A percentile compares a stretch with the other conserved stretches of the same genome.
Conservation (phyloP, 1,140 invertebrate species). For the Lordiphosa collinella region DNA sequence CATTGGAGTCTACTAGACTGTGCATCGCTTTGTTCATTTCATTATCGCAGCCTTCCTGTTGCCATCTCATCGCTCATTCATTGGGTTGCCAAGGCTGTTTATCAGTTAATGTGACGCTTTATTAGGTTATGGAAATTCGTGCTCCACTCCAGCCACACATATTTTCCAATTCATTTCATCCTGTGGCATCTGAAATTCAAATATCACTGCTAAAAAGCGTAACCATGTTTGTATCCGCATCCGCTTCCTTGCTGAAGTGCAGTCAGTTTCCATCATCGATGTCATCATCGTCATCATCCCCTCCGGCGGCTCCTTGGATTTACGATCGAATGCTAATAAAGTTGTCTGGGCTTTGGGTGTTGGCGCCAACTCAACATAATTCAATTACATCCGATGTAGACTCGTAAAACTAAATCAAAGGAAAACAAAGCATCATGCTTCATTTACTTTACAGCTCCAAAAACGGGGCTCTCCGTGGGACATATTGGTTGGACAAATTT, state of each 20-base stretch:
- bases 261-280: conserved; percentile 8
- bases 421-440: conserved; percentile 79
- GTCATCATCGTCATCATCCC: conserved; percentile 22
- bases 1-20: conserved; percentile 34
- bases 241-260: not conserved
- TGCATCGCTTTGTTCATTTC: conserved; percentile 26
- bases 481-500: too few species aligned
- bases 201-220: conserved; percentile 62
- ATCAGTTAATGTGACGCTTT: conserved; percentile 26
- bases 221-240: conserved; percentile 25
- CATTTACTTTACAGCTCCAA: conserved; percentile 60
- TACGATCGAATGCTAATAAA: conserved; percentile 78
- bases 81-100: conserved; percentile 21
- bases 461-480: too few species aligned
- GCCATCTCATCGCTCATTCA: conserved; percentile 36
- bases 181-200: conserved; percentile 62
- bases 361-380: conserved; percentile 77
- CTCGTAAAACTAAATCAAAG: conserved; percentile 80
- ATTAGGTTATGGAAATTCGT: conserved; percentile 32
- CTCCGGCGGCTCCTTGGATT: not conserved
- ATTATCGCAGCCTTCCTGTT: conserved; percentile 31
- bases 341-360: conserved; percentile 33
- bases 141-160: conserved; percentile 26
- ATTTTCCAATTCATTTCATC: conserved; percentile 77
- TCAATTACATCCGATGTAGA: conserved; percentile 80